phyloP scores from a whole-genome alignment of 2,888 invertebrate genomes.

The Cerceris rybyensis region DNA sequence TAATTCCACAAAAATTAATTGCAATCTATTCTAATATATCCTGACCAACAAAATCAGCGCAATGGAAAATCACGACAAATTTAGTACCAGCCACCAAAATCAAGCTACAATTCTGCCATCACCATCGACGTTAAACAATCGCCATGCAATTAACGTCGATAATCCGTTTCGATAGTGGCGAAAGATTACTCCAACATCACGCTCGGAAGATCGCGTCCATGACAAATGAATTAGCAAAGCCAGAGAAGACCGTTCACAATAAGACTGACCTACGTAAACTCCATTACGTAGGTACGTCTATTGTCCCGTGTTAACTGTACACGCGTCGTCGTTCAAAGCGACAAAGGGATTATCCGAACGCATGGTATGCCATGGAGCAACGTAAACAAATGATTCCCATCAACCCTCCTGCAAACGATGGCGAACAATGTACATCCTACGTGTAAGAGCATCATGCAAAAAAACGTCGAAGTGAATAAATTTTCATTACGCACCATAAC shows the following conservation, averaged over 20 bases:
- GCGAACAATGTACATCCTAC: constrained; percentile 17
- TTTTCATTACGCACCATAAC: constrained; percentile 5
- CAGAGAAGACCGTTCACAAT: constrained; percentile 25
- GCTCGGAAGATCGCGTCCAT: constrained; percentile 3
- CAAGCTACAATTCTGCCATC: too few species aligned
- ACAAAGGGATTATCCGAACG: constrained; percentile 53
- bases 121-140: not conserved
- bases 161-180: not conserved
- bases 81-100: too few species aligned
- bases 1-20: too few species aligned
- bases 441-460: constrained; percentile 14
- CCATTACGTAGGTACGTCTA: constrained; percentile 41
- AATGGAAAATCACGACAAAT: too few species aligned
- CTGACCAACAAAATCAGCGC: too few species aligned
- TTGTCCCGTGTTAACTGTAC: constrained; percentile 39
- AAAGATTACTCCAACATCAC: not conserved
- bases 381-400: constrained; percentile 51
- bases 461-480: constrained; percentile 2
- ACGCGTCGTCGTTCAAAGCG: constrained; percentile 49
- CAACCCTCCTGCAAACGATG: constrained; percentile 9
- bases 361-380: constrained; percentile 22
- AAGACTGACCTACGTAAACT: constrained; percentile 46
- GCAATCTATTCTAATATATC: too few species aligned
- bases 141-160: not conserved
- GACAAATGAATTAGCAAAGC: constrained; percentile 28